Base-by-base conservation (phyloP, 2,797 vertebrate genomes). In the Chloroceryle inda region DNA sequence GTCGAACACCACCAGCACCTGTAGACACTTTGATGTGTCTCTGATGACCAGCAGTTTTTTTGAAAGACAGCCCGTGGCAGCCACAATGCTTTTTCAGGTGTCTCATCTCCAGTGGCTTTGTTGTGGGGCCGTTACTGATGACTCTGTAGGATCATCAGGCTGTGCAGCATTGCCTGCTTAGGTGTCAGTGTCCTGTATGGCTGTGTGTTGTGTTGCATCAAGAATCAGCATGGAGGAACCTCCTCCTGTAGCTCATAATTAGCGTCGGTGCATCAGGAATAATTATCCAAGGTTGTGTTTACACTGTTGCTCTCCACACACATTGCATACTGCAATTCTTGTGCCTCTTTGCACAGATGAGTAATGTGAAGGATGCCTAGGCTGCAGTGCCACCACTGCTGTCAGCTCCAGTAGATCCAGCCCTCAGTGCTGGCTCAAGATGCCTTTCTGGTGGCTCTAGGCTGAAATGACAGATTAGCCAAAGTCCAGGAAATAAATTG, bases 301-400 rank as follows among this genome's bases (percentile, higher is more conserved):
- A 15, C 38, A 14, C 38, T 40, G 38, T 14, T 40, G 38, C 38
- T 40, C 38, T 40, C 13, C 38, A 40, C 38, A 40, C 6, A 40
- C 38, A 1, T 31, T 6, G 5, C 1, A 1, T 19, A 7, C 10
- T 1, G 29, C 33, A 8, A 8, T 1, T n/a, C n/a, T 61, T 0
- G 2, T n/a, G 45, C 21, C 15, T 49, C 20, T 33, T 40, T 0
- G 2, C 7, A 2, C 1, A 7, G 42, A 3, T 5, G 44, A 58
- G 21, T 29, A 9, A 24, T 2, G 10, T 3, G 56, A 84, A 47
- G 68, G 37, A 18, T 31, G 56, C 6, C 17, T 58, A 47, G 22
- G 64, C 19, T 37, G 19, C 47, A 6, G 2, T 20, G 31, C 44
- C 4, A 2, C 21, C 5, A 3, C 12, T 21, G 31, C 24, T 24